Conservation (phyloP, 2,888 invertebrate species). For the Drosophila infuscata region DNA sequence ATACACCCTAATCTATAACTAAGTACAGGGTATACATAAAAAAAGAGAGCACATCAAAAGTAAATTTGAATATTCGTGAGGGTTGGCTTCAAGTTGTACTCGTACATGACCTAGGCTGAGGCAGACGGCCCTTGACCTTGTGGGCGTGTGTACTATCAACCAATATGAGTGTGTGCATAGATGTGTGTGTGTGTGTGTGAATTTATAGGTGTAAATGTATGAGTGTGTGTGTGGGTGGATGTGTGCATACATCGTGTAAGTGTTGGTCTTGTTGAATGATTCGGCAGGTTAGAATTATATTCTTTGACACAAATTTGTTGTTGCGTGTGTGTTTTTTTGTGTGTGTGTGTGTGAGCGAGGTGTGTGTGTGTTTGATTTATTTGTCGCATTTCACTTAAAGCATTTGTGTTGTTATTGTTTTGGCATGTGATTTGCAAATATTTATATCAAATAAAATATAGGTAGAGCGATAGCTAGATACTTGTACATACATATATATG, state of each 20-base stretch:
- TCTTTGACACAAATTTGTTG: slow-evolving; percentile 26
- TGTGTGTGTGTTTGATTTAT: not conserved
- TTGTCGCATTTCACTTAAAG: slow-evolving; percentile 20
- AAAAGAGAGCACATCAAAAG: slow-evolving; percentile 13
- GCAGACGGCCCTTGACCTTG: slow-evolving; percentile 76
- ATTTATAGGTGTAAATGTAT: not conserved
- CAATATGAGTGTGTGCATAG: slow-evolving; percentile 16
- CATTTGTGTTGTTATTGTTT: slow-evolving; percentile 33
- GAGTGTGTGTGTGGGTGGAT: not conserved
- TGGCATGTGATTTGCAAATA: slow-evolving; percentile 41
- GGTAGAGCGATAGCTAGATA: slow-evolving; percentile 11
- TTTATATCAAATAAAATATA: slow-evolving; percentile 3
- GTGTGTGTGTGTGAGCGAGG: not conserved
- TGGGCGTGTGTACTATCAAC: slow-evolving; percentile 35
- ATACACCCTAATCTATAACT: not conserved
- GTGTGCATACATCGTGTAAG: not conserved
- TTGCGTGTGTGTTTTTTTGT: not conserved
- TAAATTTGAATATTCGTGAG: slow-evolving; percentile 53
- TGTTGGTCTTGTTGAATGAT: slow-evolving; percentile 46
- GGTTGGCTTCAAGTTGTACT: slow-evolving; percentile 52
- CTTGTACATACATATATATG: slow-evolving; percentile 59
- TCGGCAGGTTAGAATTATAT: slow-evolving; percentile 39
- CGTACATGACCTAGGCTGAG: slow-evolving; percentile 68
- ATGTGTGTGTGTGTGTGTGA: slow-evolving; percentile 3
- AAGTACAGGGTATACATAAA: slow-evolving; percentile 32